Percentiles rank a stretch among this genome's conserved stretches.
phyloP scores from a whole-genome alignment of 2,888 invertebrate species.

The Troides aeacus region DNA sequence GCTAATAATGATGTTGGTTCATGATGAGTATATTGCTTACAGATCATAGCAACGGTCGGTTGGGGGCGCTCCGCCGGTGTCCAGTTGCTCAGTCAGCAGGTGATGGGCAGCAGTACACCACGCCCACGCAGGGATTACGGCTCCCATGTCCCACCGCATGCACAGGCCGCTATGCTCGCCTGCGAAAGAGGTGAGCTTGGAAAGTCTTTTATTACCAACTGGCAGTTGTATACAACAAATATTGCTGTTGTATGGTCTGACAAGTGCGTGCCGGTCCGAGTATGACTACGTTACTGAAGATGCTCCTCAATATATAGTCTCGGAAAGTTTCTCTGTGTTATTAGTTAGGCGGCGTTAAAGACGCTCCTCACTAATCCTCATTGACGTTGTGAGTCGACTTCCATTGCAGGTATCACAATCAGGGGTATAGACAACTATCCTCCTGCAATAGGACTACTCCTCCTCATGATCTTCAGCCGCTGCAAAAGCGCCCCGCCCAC shows the following conservation, averaged over 20 bases:
- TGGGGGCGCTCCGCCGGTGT: conserved; percentile 55
- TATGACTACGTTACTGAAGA: too few species aligned
- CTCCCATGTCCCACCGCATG: conserved; percentile 38
- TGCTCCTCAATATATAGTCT: too few species aligned
- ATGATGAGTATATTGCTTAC: conserved; percentile 3
- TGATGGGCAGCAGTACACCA: conserved; percentile 54
- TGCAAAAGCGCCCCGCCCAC: conserved; percentile 84
- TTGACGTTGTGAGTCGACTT: too few species aligned
- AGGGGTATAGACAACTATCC: conserved; percentile 86
- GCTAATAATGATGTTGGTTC: too few species aligned
- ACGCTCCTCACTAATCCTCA: too few species aligned
- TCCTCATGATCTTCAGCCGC: conserved; percentile 84
- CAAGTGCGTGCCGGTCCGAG: too few species aligned
- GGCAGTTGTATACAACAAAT: too few species aligned
- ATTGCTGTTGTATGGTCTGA: too few species aligned
- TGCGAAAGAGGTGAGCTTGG: conserved; percentile 47
- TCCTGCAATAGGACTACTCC: conserved; percentile 77
- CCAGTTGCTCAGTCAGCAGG: conserved; percentile 48
- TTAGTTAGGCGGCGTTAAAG: too few species aligned
- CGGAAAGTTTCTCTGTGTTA: too few species aligned
- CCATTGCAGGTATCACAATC: conserved; percentile 79
- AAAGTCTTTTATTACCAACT: too few species aligned
- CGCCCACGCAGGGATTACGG: conserved; percentile 10
- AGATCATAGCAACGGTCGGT: conserved; percentile 55
- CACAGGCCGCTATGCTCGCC: conserved; percentile 48